These are phyloP conservation scores for Drosophila parvula DNA, from an alignment of 1,140 invertebrate genomes.

Conservation along the genomic window DNA sequence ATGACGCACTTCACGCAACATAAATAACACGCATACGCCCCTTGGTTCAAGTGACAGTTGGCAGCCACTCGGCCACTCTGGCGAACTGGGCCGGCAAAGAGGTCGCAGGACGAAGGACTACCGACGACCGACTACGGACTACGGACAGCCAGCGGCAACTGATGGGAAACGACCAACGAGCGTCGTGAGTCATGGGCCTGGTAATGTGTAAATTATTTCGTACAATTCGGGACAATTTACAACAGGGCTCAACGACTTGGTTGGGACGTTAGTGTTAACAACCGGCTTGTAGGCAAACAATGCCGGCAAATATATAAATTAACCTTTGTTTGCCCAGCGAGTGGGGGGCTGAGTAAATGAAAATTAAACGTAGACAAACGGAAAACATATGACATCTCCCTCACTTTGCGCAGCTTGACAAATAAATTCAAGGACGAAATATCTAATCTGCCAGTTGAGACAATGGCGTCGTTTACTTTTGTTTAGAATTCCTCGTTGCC, in stretches of 20 bases:
- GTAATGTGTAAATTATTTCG: conserved; percentile 81
- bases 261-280: conserved; percentile 56
- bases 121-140: neutral
- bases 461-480: conserved; percentile 39
- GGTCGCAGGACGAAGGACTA: conserved; percentile 26
- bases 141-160: conserved; percentile 8
- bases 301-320: conserved; percentile 72
- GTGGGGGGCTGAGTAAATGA: conserved; percentile 30
- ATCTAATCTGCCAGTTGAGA: conserved; percentile 48
- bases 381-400: conserved; percentile 40
- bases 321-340: conserved; percentile 60
- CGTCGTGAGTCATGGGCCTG: conserved; percentile 69
- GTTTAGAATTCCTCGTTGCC: conserved; percentile 18
- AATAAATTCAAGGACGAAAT: conserved; percentile 45
- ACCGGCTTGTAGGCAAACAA: conserved; percentile 61
- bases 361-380: conserved; percentile 71
- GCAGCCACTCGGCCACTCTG: conserved; percentile 32
- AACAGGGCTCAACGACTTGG: conserved; percentile 57
- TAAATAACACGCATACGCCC: conserved; percentile 81
- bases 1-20: conserved; percentile 77
- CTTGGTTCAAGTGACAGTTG: conserved; percentile 61
- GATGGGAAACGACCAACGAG: conserved; percentile 37
- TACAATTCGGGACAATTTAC: conserved; percentile 81
- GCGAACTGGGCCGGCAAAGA: conserved; percentile 19
- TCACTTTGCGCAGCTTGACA: neutral